A percentile compares a stretch with the other conserved stretches of the same genome.
phyloP scores from a whole-genome alignment of 2,888 invertebrate genomes.

The Synergus gifuensis region DNA sequence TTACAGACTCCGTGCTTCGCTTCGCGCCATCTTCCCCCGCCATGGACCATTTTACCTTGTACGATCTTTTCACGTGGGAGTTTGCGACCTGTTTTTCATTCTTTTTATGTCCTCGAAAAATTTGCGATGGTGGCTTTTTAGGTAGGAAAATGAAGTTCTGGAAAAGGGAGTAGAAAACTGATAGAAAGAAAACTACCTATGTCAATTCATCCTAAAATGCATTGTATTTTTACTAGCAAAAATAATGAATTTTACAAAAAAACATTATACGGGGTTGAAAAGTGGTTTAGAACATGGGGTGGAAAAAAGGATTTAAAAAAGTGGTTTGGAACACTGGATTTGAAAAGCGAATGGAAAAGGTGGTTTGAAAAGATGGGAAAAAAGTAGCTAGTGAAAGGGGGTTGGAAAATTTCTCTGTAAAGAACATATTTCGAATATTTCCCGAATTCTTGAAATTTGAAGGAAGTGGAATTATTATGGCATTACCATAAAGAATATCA shows the following conservation, averaged over 20 bases:
- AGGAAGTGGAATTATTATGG: neutral
- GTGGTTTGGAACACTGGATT: too few species aligned
- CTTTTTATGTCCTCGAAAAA: neutral
- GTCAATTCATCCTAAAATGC: too few species aligned
- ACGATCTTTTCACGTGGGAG: neutral
- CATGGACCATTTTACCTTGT: conserved; percentile 1
- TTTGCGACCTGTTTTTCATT: neutral
- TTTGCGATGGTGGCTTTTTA: neutral
- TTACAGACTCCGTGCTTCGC: conserved; percentile 47
- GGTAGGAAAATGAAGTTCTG: neutral
- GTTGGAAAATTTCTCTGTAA: too few species aligned
- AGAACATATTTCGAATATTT: neutral
- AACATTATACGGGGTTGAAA: too few species aligned
- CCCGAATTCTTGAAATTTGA: neutral
- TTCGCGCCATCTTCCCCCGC: conserved; percentile 30
- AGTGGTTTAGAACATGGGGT: too few species aligned
- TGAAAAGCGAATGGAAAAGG: too few species aligned
- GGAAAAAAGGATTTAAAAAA: too few species aligned
- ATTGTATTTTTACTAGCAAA: too few species aligned
- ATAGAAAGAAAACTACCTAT: too few species aligned
- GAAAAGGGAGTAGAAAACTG: neutral
- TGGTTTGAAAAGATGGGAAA: too few species aligned
- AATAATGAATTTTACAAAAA: too few species aligned
- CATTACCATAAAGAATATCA: neutral
- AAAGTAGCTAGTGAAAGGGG: too few species aligned